Evolutionary conservation across 1,140 invertebrate species (phyloP), one percentile per base, ranked within the genome.

Genomic region (Danaus melanippus): DNA sequence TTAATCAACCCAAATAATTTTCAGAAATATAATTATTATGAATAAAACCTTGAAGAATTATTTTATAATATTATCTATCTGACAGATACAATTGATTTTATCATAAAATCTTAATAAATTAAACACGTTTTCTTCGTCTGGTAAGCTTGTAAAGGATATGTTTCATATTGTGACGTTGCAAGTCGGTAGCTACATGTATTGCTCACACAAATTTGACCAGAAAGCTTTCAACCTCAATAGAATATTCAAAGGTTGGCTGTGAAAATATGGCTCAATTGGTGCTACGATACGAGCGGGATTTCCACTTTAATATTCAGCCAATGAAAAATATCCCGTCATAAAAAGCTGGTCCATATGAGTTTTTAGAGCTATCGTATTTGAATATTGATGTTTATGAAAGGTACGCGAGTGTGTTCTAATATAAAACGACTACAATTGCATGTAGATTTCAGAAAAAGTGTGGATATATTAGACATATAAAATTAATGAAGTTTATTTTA

Each of bases 381-480:
- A 81, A 80, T 80, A 80, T 83, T 79, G 76, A 79, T 81, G 72
- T 79, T 79, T 81, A 84, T 84, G 71, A 71, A 68, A 76, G 78
- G 64, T 69, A 66, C 58, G 64, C 53, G 60, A 46, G 52, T 43
- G 53, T 32, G 21, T 32, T 32, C 21, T 32, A 32, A 32, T 32
- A 32, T 32, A 32, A 32, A 32, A 32, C 21, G 21, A 32, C 21
- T 32, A 32, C 21, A 32, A 32, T 32, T 32, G 21, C 7, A 32
- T 32, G 6, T 32, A 32, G 7, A 32, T 32, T 7, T 4, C 21
- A 32, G 21, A 32, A 32, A 32, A 32, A 32, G 6, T 32, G 21
- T 32, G 21, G 2, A 7, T 32, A 7, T 3, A 32, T 32, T 32
- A 3, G 2, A 32, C 2, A 32, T 32, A 32, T 32, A 8, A 32